Evolutionary conservation across 1,140 invertebrate species (phyloP).

Genomic region (Pseudomyrmex concolor): DNA sequence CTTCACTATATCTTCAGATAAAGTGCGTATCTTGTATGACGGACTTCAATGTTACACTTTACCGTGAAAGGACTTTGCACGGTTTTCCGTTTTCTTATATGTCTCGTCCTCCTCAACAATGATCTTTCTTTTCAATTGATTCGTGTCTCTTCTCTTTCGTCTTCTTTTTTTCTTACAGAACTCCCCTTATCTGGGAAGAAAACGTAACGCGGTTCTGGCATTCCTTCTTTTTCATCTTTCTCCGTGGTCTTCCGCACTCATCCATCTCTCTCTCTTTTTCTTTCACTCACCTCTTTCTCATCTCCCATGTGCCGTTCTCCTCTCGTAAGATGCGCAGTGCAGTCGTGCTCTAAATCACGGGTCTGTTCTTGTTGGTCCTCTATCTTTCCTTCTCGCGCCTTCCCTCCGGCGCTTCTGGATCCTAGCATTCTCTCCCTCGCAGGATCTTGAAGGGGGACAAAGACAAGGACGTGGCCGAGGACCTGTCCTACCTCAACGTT

Average conservation of each 20-base stretch:
- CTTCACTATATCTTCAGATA: constrained; percentile 23
- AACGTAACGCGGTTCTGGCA: constrained; percentile 44
- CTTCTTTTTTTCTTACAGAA: constrained; percentile 25
- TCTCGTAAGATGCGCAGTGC: constrained; percentile 70
- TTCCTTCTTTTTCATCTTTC: constrained; percentile 48
- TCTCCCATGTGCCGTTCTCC: constrained; percentile 43
- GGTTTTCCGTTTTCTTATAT: constrained; percentile 24
- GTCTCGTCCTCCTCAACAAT: constrained; percentile 25
- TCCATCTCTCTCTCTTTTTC: constrained; percentile 38
- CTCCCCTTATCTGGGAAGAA: constrained; percentile 65
- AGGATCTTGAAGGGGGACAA: constrained; percentile 38
- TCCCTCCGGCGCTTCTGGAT: constrained; percentile 35
- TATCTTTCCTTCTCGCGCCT: constrained; percentile 43
- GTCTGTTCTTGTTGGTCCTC: constrained; percentile 69
- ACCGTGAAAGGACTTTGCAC: constrained; percentile 20
- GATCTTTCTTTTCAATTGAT: constrained; percentile 57
- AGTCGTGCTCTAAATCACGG: constrained; percentile 76
- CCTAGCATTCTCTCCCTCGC: neutral
- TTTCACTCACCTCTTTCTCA: constrained; percentile 47
- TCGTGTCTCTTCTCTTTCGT: constrained; percentile 7
- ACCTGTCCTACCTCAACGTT: constrained; percentile 73
- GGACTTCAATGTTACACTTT: constrained; percentile 46
- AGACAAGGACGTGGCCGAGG: constrained; percentile 52
- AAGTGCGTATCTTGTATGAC: constrained; percentile 37
- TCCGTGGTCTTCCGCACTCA: constrained; percentile 33